Evolutionary conservation across 2,113 vertebrate species (phyloP), one percentile per base, ranked within the genome.

Genomic region (Gallinago jamesoni): DNA sequence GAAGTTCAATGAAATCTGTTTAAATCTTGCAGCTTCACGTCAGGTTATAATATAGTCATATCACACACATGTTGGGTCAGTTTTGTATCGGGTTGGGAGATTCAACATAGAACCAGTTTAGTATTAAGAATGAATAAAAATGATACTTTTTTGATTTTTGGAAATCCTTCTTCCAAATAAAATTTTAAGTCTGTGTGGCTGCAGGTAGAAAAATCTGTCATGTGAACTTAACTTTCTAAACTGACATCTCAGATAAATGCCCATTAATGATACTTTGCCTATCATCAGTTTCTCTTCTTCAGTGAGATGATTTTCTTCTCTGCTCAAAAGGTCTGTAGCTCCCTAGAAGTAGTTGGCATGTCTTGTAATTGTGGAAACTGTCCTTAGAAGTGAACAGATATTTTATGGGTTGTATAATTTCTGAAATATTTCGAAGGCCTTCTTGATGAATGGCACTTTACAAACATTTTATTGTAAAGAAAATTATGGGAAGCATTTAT

Each of bases 401-500:
- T 73, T 19, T 70, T 87, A 31, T 10, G 45, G 62, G 22, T 57
- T 93, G 5, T 75, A 43, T 70, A 48, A 63, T 82, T 84, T 76
- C 21, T 77, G 25, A 79, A 64, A 52, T 39, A 60, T 70, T 95
- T 94, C 86, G 55, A 86, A 84, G 78, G 87, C 89, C 63, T 76
- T 90, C 72, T 93, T 88, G 75, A 69, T 79, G 66, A 92, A 76
- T 55, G 56, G 69, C 91, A 43, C 62, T 88, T 83, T 37, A 70
- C 64, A 91, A 88, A 90, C 78, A 81, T 17, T 28, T 72, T 55
- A 37, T 6, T 0, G 1, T 92, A 92, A 72, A 76, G 72, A 72
- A 63, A 96, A 66, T 93, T 69, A 72, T 43, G 41, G 52, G 64
- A 91, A 94, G 45, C 56, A 48, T 91, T 82, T 92, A 43, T 86